Evolutionary conservation across 2,113 vertebrate genomes (phyloP).

Genomic region (Murina feae): DNA sequence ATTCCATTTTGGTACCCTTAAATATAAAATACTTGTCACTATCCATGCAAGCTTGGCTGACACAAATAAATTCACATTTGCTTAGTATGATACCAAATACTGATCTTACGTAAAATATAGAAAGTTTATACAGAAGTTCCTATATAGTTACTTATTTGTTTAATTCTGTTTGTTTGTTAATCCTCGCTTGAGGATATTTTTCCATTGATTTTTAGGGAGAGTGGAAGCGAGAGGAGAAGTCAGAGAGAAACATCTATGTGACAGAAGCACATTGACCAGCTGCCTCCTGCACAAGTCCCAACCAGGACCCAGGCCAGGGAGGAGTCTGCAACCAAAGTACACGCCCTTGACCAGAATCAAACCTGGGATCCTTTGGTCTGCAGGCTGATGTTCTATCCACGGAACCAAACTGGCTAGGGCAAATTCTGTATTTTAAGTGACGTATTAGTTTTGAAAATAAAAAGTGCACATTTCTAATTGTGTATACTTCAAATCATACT

Average conservation of each 20-base stretch:
- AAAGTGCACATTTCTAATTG: not conserved
- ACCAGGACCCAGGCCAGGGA: no score
- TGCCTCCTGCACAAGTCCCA: no score
- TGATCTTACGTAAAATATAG: slow-evolving; percentile 73
- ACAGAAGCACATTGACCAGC: no score
- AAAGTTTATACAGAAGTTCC: slow-evolving; percentile 57
- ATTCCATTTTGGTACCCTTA: slow-evolving; percentile 78
- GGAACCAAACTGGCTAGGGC: no score
- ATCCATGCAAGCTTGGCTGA: slow-evolving; percentile 77
- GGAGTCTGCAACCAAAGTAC: no score
- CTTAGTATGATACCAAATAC: slow-evolving; percentile 70
- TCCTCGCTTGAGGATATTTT: no score
- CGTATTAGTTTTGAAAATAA: not conserved
- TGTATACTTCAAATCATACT: not conserved
- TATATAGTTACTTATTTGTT: not conserved
- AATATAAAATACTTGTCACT: slow-evolving; percentile 81
- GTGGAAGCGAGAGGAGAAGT: no score
- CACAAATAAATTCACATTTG: slow-evolving; percentile 74
- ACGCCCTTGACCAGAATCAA: no score
- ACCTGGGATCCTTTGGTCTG: no score
- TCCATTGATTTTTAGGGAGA: no score
- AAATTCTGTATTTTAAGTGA: not conserved
- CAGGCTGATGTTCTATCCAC: no score
- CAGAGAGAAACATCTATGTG: no score
- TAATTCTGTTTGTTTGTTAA: not conserved